Conservation (phyloP, 2,888 invertebrate genomes). For the Platypus cylindrus region DNA sequence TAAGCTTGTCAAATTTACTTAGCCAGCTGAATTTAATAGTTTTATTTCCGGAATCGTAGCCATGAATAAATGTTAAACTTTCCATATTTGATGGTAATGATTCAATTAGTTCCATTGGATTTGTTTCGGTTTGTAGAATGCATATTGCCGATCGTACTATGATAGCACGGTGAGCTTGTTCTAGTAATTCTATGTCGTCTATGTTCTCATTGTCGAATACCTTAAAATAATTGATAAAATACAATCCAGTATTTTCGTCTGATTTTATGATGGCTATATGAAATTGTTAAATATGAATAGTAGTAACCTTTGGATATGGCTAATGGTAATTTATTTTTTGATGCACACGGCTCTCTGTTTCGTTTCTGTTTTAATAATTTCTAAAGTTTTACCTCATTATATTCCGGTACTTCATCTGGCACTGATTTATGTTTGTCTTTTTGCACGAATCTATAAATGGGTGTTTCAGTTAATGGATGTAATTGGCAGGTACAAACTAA, state of each 20-base stretch:
- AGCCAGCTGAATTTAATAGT: slow-evolving; percentile 36
- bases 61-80: slow-evolving; percentile 45
- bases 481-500: slow-evolving; percentile 42
- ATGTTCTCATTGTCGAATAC: slow-evolving; percentile 34
- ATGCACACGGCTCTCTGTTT: too few species aligned
- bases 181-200: slow-evolving; percentile 26
- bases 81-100: slow-evolving; percentile 39
- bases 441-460: slow-evolving; percentile 41
- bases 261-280: too few species aligned
- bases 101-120: slow-evolving; percentile 33
- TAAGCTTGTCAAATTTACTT: slow-evolving; percentile 38
- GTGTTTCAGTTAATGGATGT: slow-evolving; percentile 41
- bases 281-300: slow-evolving; percentile 9
- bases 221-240: slow-evolving; percentile 21
- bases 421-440: slow-evolving; percentile 25
- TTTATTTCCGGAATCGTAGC: slow-evolving; percentile 38
- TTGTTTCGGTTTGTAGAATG: slow-evolving; percentile 38
- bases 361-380: too few species aligned
- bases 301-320: too few species aligned
- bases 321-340: too few species aligned
- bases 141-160: slow-evolving; percentile 42
- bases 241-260: too few species aligned
- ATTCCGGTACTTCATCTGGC: slow-evolving; percentile 24
- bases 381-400: slow-evolving; percentile 35
- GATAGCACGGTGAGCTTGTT: slow-evolving; percentile 27